These are phyloP conservation scores for Halictus rubicundus DNA, from an alignment of 1,140 invertebrate species.

Conservation along the genomic window DNA sequence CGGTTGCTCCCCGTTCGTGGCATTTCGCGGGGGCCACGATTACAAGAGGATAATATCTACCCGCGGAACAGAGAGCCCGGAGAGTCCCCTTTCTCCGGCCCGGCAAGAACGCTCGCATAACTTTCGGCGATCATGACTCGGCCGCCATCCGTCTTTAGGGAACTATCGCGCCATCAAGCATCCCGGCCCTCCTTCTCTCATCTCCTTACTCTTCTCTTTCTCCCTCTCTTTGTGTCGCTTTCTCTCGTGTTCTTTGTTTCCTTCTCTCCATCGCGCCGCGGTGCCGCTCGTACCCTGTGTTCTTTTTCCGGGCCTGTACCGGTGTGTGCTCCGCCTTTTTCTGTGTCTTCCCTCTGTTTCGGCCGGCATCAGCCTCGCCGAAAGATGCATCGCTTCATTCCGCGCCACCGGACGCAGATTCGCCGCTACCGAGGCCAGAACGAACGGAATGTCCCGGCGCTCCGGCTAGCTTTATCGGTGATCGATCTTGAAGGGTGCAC, in stretches of 20 bases:
- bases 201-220: not conserved
- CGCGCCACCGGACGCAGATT: slow-evolving; percentile 48
- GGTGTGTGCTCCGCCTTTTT: slow-evolving; percentile 35
- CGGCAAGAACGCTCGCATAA: slow-evolving; percentile 68
- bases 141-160: slow-evolving; percentile 67
- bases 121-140: slow-evolving; percentile 62
- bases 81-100: not conserved
- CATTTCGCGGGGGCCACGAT: slow-evolving; percentile 55
- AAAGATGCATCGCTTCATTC: slow-evolving; percentile 73
- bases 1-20: slow-evolving; percentile 41
- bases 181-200: slow-evolving; percentile 17
- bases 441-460: slow-evolving; percentile 38
- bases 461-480: slow-evolving; percentile 32
- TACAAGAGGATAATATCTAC: slow-evolving; percentile 59
- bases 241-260: not conserved
- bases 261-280: not conserved
- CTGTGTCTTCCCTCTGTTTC: slow-evolving; percentile 23
- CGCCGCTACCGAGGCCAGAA: slow-evolving; percentile 35
- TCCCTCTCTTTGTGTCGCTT: not conserved
- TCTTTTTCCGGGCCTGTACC: slow-evolving; percentile 28
- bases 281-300: not conserved
- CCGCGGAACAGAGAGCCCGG: not conserved
- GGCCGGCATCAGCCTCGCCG: slow-evolving; percentile 19
- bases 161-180: slow-evolving; percentile 63
- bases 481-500: slow-evolving; percentile 48